Base-by-base conservation (phyloP, 2,113 vertebrate genomes). In the Mesoclemmys tuberculata region DNA sequence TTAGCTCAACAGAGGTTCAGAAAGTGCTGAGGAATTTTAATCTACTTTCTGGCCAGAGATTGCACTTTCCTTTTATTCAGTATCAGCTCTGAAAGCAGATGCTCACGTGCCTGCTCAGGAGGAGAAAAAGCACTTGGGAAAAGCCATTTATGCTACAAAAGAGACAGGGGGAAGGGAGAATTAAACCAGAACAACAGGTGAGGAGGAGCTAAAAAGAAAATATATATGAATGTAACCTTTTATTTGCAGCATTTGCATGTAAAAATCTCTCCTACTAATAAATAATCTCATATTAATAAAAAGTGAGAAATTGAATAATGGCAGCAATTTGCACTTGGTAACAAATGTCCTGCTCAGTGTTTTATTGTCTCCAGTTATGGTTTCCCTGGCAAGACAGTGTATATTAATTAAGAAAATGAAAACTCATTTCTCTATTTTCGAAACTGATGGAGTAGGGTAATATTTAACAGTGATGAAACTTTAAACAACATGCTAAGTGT, bases 381-480 rank as follows among this genome's bases (percentile, higher is more conserved):
- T 83, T 91, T 96, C 58, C 29, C 84, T 77, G 71, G 71, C 82
- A 95, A 95, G 80, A 94, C 21, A 29, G 3, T 68, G 75, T 64
- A 81, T 2, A 2, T 58, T 58, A 56, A 74, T 94, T 92, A 91
- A 90, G 74, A 93, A 35, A 85, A 86, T 77, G 38, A 26, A 26
- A 74, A 93, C 54, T 64, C 68, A 93, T 75, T 87, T 92, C 41
- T 88, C 13, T 29, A 55, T 80, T 77, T 88, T 84, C 56, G 78
- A 10, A 87, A 21, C 27, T 87, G 55, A 44, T 71, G 44, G 38
- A 56, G 24, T 46, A 24, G 38, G 88, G 79, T 82, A 48, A 85
- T 84, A 90, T 88, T 48, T 93, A 94, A 92, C 27, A 91, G 92
- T 1, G 84, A 49, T 3, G 79, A 95, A 88, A 85, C 74, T 90